These are phyloP conservation scores for Plumapathes pennacea DNA, from an alignment of 92 coral and sea anemone genomes.

Conservation along the genomic window DNA sequence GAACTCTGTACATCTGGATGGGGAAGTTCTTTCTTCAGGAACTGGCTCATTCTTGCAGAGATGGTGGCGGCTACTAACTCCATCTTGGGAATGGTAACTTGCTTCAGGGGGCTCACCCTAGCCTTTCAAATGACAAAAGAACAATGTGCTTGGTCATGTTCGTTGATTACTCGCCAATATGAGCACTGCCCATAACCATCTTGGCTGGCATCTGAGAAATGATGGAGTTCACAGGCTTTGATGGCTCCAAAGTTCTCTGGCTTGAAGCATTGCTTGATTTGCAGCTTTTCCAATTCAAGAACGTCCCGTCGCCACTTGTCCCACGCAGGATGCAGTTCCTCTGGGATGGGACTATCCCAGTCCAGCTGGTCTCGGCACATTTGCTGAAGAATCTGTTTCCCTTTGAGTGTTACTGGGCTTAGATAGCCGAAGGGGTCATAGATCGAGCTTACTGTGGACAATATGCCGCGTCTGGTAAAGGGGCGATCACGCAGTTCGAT, in stretches of 20 bases:
- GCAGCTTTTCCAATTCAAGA: conserved; percentile 1
- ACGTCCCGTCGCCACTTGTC: conserved; percentile 6
- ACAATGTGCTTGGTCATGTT: conserved; percentile 1
- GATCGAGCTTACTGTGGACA: conserved; percentile 5
- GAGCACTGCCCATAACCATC: conserved; percentile 9
- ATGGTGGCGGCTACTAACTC: conserved; percentile 9
- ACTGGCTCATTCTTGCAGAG: conserved; percentile 7
- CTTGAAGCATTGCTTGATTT: background rate
- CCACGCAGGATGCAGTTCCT: background rate
- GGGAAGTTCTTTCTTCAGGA: background rate
- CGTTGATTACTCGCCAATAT: conserved; percentile 9
- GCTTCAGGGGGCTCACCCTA: too few relatives aligned
- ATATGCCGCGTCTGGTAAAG: conserved; percentile 2
- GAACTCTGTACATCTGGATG: conserved; percentile 5
- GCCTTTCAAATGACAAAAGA: conserved; percentile 8
- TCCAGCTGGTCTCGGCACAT: conserved; percentile 9
- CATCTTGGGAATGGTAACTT: background rate
- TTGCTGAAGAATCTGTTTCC: conserved; percentile 14
- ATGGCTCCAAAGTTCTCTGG: background rate
- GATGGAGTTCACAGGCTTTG: background rate
- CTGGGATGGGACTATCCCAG: conserved; percentile 21
- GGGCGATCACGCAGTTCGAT: conserved; percentile 16
- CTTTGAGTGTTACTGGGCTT: conserved; percentile 13
- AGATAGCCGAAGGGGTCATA: conserved; percentile 5
- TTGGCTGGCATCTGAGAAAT: background rate